phyloP scores from a whole-genome alignment of 2,888 invertebrate genomes.

The Didymodactylos carnosus region DNA sequence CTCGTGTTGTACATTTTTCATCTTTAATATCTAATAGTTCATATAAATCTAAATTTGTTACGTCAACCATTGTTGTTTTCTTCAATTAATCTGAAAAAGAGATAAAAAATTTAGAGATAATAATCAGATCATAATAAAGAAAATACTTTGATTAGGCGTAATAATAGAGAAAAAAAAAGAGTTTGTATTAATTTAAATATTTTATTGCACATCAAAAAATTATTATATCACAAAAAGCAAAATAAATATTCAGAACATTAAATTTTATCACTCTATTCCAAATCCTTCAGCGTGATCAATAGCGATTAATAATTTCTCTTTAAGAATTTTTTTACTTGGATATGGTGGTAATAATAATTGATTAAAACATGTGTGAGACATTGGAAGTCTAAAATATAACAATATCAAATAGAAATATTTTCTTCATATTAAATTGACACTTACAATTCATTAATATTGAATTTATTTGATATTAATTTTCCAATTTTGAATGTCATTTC shows the following conservation, averaged over 20 bases:
- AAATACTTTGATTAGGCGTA: too few species aligned
- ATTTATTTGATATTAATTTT: neutral
- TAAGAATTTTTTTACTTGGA: neutral
- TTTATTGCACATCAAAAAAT: too few species aligned
- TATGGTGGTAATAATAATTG: neutral
- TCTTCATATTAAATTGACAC: too few species aligned
- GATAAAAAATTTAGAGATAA: too few species aligned
- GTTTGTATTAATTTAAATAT: too few species aligned
- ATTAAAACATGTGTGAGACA: neutral
- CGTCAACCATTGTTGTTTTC: neutral
- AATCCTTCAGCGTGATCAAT: neutral
- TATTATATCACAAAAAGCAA: too few species aligned
- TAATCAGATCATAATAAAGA: too few species aligned
- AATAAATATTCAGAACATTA: too few species aligned
- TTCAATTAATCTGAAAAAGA: neutral
- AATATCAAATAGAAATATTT: too few species aligned
- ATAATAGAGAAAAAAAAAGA: neutral
- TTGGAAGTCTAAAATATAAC: neutral
- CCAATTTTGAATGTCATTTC: constrained; percentile 45
- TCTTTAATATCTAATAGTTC: constrained; percentile 5
- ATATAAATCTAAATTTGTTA: constrained; percentile 12
- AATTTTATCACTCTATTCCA: neutral
- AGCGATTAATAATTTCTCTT: neutral
- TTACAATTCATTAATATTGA: neutral
- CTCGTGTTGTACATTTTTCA: constrained; percentile 23